phyloP scores from a whole-genome alignment of 1,140 invertebrate species.

The Papilio machaon region DNA sequence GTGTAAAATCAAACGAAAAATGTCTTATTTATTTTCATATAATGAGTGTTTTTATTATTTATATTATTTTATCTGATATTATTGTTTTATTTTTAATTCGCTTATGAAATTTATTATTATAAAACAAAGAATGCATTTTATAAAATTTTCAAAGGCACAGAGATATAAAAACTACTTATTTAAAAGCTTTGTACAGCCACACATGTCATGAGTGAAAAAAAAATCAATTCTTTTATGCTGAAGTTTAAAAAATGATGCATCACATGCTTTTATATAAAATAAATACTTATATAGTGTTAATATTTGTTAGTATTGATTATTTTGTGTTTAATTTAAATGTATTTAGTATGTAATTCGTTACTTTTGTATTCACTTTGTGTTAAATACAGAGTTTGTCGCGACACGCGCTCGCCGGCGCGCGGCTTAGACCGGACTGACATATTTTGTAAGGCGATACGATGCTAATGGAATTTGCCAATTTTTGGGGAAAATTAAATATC shows the following conservation, averaged over 20 bases:
- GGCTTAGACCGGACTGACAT: conserved; percentile 60
- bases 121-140: background rate
- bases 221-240: conserved; percentile 54
- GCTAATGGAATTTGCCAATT: conserved; percentile 43
- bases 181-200: background rate
- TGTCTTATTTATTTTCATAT: background rate
- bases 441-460: conserved; percentile 33
- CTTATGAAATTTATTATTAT: background rate
- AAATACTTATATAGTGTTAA: background rate
- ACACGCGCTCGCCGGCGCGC: conserved; percentile 63
- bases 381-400: conserved; percentile 45
- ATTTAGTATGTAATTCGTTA: conserved; percentile 24
- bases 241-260: background rate
- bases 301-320: background rate
- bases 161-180: background rate
- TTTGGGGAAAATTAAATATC: conserved; percentile 43
- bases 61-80: background rate
- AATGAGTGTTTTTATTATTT: background rate
- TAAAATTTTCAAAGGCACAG: background rate
- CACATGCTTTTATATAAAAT: background rate
- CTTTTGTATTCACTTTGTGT: conserved; percentile 52
- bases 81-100: background rate
- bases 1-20: background rate
- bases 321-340: background rate
- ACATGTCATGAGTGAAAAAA: conserved; percentile 43